phyloP scores from a whole-genome alignment of 2,113 vertebrate species.

The Lophius piscatorius region DNA sequence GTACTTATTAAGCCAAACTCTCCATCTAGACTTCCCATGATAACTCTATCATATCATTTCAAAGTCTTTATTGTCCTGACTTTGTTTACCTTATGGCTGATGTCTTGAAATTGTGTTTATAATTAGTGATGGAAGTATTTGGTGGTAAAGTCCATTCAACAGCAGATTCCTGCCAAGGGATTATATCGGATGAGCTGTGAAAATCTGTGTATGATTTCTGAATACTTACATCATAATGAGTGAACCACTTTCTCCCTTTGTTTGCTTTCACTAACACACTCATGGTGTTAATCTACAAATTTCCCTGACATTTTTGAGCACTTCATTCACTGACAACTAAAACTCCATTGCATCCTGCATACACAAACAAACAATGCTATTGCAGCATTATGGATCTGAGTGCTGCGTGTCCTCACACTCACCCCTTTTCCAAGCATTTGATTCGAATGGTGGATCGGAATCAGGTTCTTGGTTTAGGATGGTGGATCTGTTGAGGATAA shows the following conservation, averaged over 20 bases:
- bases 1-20: constrained; percentile 27
- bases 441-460: constrained; percentile 47
- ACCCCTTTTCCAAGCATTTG: constrained; percentile 28
- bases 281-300: constrained; percentile 58
- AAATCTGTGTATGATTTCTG: constrained; percentile 63
- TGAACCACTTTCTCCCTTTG: constrained; percentile 36
- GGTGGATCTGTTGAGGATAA: constrained; percentile 53
- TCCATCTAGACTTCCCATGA: constrained; percentile 26
- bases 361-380: constrained; percentile 47
- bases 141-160: constrained; percentile 36
- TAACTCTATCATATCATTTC: constrained; percentile 15
- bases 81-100: constrained; percentile 36
- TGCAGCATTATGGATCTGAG: constrained; percentile 19
- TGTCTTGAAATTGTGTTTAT: constrained; percentile 25
- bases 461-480: constrained; percentile 48
- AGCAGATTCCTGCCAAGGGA: constrained; percentile 38
- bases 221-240: constrained; percentile 48
- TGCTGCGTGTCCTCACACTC: constrained; percentile 45
- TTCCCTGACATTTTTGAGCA: constrained; percentile 39
- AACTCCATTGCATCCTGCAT: constrained; percentile 35
- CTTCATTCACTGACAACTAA: constrained; percentile 34
- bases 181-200: constrained; percentile 53
- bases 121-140: constrained; percentile 46
- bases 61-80: constrained; percentile 12
- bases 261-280: constrained; percentile 70